phyloP scores from a whole-genome alignment of 2,888 invertebrate genomes.

The Tupiocoris notatus region DNA sequence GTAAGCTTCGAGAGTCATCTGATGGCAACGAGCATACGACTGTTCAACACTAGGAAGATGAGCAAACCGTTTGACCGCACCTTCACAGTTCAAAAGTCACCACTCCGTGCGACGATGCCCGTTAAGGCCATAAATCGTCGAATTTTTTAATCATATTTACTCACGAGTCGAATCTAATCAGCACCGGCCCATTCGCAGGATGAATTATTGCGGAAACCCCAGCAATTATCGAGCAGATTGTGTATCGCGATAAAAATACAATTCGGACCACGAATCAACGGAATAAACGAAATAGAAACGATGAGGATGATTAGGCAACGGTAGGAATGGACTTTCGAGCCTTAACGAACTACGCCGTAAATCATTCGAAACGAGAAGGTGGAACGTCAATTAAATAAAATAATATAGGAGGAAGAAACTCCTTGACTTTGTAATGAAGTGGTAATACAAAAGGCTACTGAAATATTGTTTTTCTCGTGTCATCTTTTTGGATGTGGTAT shows the following conservation, averaged over 20 bases:
- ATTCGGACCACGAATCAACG: background rate
- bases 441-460: constrained; percentile 17
- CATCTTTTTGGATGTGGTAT: background rate
- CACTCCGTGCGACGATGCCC: background rate
- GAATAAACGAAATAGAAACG: background rate
- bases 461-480: background rate
- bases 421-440: constrained; percentile 8
- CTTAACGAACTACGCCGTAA: background rate
- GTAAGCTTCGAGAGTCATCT: no score
- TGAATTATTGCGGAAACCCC: constrained; percentile 4
- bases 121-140: background rate
- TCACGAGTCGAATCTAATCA: constrained; percentile 1
- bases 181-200: background rate
- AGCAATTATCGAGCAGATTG: background rate
- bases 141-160: constrained; percentile 10
- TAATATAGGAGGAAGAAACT: background rate
- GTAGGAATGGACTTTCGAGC: background rate
- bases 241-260: background rate
- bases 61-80: background rate
- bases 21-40: no score
- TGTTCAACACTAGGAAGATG: no score
- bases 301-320: background rate
- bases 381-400: constrained; percentile 14
- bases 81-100: background rate
- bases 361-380: background rate